Base-by-base conservation (phyloP, 2,113 vertebrate species). In the Merops nubicus region DNA sequence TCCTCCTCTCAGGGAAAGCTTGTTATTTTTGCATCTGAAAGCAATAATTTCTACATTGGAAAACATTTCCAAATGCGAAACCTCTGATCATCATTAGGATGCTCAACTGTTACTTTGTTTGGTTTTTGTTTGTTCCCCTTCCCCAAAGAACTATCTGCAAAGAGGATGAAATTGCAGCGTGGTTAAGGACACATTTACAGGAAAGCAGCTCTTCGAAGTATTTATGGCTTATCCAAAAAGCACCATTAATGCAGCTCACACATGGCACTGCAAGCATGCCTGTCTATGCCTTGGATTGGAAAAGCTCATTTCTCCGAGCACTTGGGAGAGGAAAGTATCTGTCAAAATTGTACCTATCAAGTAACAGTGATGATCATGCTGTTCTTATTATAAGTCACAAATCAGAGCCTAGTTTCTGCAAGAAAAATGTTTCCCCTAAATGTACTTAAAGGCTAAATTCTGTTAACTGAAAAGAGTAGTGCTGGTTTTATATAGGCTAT, bases 21-120 rank as follows among this genome's bases (percentile, higher is more conserved):
- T 12, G 3, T 75, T 97, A 97, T 98, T 98, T 97, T 96, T 89
- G 96, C 97, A 97, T 97, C 97, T 98, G 97, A 98, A 97, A 96
- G 92, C 89, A 97, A 87, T 98, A 97, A 97, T 86, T 97, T 89
- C 63, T 93, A 89, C 96, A 91, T 56, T 22, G 62, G 43, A 95
- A 96, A 95, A 75, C 36, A 95, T 86, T 97, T 96, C 94, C 90
- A 94, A 97, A 94, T 87, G 50, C 96, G 63, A 97, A 96, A 47
- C 69, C 93, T 95, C 68, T 85, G 91, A 97, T 96, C 90, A 97
- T 95, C 89, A 96, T 15, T 33, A 91, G 79, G 88, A 68, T 68
- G 64, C 42, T 89, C 73, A 89, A 57, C 43, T 62, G 22, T 82
- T 80, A 81, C 82, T 96, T 95, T 85, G 16, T 91, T 97, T 94